phyloP scores from a whole-genome alignment of 2,888 invertebrate species.

The Tachina lurida region DNA sequence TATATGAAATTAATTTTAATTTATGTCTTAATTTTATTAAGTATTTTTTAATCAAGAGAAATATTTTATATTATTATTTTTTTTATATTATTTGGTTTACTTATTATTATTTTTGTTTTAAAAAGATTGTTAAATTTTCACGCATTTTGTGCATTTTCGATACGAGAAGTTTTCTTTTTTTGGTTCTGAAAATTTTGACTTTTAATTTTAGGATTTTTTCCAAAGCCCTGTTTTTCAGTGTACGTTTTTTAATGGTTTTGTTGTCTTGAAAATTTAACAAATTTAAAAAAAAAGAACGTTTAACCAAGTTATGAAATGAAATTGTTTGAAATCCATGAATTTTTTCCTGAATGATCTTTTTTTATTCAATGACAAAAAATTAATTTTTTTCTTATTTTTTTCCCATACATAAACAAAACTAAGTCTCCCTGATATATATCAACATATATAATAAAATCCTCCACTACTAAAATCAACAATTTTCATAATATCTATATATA shows the following conservation, averaged over 20 bases:
- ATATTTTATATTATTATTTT: constrained; percentile 14
- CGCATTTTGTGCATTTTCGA: constrained; percentile 72
- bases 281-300: constrained; percentile 56
- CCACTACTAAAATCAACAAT: constrained; percentile 51
- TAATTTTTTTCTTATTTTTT: constrained; percentile 30
- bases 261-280: constrained; percentile 70
- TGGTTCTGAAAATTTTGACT: constrained; percentile 28
- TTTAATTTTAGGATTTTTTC: constrained; percentile 59
- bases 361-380: constrained; percentile 45
- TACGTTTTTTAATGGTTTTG: constrained; percentile 69
- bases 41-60: constrained; percentile 8
- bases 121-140: constrained; percentile 70
- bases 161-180: constrained; percentile 61
- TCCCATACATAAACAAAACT: constrained; percentile 35
- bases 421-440: constrained; percentile 42
- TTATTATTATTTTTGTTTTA: constrained; percentile 34
- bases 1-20: constrained; percentile 20
- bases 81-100: constrained; percentile 1
- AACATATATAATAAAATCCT: constrained; percentile 29
- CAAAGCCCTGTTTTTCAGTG: constrained; percentile 62
- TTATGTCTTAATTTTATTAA: constrained; percentile 24
- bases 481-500: constrained; percentile 58
- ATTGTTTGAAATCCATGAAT: constrained; percentile 62
- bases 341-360: constrained; percentile 63
- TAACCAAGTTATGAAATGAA: constrained; percentile 65